Base-by-base conservation (phyloP, 2,888 invertebrate species). In the Oscheius onirici region DNA sequence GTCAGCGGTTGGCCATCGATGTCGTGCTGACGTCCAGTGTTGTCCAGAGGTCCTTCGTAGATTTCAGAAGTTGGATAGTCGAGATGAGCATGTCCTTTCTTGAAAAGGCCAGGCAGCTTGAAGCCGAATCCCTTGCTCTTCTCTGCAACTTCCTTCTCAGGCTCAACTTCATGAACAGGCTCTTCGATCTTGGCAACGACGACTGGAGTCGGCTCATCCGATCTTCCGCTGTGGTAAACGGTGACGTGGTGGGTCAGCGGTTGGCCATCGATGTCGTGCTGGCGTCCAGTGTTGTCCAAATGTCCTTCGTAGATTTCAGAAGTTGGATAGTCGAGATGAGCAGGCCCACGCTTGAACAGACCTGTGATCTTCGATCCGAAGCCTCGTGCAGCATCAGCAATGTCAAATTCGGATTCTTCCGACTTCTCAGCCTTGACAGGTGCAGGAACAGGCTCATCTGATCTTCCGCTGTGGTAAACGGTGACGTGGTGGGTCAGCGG, bases 281-380 rank as follows among this genome's bases (percentile, higher is more conserved):
- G 22, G 49, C 49, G 49, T 20, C 49, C 49, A 49, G 49, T 49
- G 49, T 49, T 22, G 49, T 49, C 49, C 49, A 49, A 6, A 13
- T 10, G 49, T 49, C 49, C 49, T 17, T 49, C 49, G 49, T 49
- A 49, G 41, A 17, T 60, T 22, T 22, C 24, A 11, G 24, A 34
- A 58, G 57, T 28, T 61, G 52, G 52, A 76, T 78, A 78, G 58
- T 77, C 76, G 43, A 61, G 71, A 46, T 78, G 78, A 20, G 78
- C 74, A 5, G 68, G 52, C 5, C 58, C 58, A 34, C 55, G 67
- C 52, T 78, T 74, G 78, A 69, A 67, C 40, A 65, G 54, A 63
- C 74, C 73, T n/a, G 46, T 58, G 60, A 69, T 69, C 74, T 75
- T 75, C 20, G 43, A 68, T 11, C 63, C 69, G 55, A 40, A 28